phyloP scores from a whole-genome alignment of 1,140 invertebrate species.

The Patella vulgata region DNA sequence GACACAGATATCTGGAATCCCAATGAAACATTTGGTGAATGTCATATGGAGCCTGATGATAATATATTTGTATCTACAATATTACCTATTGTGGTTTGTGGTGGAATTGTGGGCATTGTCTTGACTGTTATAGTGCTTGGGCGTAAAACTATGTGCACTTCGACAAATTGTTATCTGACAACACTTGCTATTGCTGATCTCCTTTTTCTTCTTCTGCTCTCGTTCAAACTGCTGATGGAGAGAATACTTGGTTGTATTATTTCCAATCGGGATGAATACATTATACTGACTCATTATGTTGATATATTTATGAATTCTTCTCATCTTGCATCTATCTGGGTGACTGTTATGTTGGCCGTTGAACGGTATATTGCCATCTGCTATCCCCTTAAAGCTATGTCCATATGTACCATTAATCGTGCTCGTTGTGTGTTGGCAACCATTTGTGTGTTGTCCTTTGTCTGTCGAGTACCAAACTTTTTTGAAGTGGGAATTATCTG shows the following conservation, averaged over 20 bases:
- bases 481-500: constrained; percentile 29
- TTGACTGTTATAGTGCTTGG: constrained; percentile 80
- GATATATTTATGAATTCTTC: constrained; percentile 48
- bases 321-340: constrained; percentile 74
- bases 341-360: constrained; percentile 80
- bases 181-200: constrained; percentile 79
- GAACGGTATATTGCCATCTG: constrained; percentile 83
- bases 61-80: too few relatives aligned
- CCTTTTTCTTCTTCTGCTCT: constrained; percentile 74
- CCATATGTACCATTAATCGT: constrained; percentile 74
- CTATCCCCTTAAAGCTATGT: constrained; percentile 74
- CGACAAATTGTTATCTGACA: constrained; percentile 79
- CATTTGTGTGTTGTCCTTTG: constrained; percentile 74
- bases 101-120: constrained; percentile 78
- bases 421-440: constrained; percentile 72
- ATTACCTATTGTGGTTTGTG: constrained; percentile 74
- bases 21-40: too few relatives aligned
- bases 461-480: constrained; percentile 66
- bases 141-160: constrained; percentile 78
- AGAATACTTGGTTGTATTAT: constrained; percentile 9
- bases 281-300: constrained; percentile 4
- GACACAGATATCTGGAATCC: too few relatives aligned
- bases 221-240: constrained; percentile 38
- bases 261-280: neutral
- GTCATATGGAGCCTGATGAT: too few relatives aligned